Evolutionary conservation across 2,888 invertebrate species (phyloP).

Genomic region (Elaeidobius kamerunicus): DNA sequence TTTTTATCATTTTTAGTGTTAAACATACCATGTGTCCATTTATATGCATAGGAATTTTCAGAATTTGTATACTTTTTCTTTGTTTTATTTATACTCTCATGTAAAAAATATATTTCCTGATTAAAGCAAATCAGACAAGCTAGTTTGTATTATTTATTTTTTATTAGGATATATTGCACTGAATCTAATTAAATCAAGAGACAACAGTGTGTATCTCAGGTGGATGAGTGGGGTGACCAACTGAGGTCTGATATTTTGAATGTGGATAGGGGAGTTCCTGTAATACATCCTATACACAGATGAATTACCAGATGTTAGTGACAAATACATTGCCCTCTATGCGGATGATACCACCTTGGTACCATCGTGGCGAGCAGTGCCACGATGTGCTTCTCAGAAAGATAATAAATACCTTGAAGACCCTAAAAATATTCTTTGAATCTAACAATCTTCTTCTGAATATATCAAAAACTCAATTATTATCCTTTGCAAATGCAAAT

Average conservation of each 20-base stretch:
- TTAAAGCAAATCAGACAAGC: no score
- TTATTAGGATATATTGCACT: no score
- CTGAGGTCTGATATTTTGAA: not conserved
- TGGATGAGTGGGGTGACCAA: not conserved
- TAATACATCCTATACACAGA: constrained; percentile 6
- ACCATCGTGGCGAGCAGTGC: not conserved
- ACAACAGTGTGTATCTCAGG: not conserved
- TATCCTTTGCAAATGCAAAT: not conserved
- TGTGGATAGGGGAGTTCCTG: not conserved
- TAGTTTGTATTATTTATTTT: no score
- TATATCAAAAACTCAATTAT: not conserved
- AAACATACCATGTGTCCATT: no score
- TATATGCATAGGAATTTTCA: no score
- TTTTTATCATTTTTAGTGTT: no score
- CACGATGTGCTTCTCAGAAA: constrained; percentile 1
- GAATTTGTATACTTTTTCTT: no score
- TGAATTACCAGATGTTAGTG: not conserved
- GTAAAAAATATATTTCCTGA: no score
- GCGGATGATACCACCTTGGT: constrained; percentile 8
- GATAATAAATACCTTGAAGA: not conserved
- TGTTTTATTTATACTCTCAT: no score
- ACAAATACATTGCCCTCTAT: constrained; percentile 3
- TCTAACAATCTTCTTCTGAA: not conserved
- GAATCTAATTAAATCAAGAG: no score
- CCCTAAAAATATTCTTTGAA: not conserved